phyloP scores from a whole-genome alignment of 2,113 vertebrate species.

The Peromyscus californicus region DNA sequence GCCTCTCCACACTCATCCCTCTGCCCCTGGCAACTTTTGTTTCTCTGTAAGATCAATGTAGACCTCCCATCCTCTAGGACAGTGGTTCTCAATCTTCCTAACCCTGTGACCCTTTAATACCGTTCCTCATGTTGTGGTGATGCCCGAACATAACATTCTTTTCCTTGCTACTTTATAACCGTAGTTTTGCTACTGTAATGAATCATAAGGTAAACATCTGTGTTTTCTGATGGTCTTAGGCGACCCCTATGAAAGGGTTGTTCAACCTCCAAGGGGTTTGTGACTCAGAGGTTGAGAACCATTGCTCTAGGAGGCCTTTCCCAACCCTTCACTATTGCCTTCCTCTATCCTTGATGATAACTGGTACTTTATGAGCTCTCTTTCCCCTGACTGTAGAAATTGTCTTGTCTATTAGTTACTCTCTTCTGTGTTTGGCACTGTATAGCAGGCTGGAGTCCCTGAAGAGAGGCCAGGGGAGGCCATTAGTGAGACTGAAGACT shows the following conservation, averaged over 20 bases:
- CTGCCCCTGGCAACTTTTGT: not conserved
- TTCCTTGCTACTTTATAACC: not conserved
- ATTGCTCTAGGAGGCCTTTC: not conserved
- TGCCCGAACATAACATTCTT: not conserved
- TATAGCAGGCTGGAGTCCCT: not conserved
- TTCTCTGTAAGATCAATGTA: not conserved
- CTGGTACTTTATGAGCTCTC: not conserved
- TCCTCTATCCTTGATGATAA: not conserved
- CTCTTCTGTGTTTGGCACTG: not conserved
- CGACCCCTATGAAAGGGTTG: not conserved
- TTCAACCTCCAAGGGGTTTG: not conserved
- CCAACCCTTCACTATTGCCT: not conserved
- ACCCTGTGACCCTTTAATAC: not conserved
- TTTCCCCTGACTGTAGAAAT: not conserved
- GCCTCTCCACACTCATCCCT: not conserved
- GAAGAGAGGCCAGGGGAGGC: not conserved
- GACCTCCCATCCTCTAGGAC: not conserved
- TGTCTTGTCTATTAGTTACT: not conserved
- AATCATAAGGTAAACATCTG: not conserved
- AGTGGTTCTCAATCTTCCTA: not conserved
- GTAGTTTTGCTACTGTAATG: not conserved
- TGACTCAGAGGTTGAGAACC: not conserved
- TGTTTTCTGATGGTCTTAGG: not conserved
- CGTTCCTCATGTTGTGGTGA: not conserved
- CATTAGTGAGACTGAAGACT: not conserved